Base-by-base conservation (phyloP, 2,888 invertebrate genomes). In the Timandra comae region DNA sequence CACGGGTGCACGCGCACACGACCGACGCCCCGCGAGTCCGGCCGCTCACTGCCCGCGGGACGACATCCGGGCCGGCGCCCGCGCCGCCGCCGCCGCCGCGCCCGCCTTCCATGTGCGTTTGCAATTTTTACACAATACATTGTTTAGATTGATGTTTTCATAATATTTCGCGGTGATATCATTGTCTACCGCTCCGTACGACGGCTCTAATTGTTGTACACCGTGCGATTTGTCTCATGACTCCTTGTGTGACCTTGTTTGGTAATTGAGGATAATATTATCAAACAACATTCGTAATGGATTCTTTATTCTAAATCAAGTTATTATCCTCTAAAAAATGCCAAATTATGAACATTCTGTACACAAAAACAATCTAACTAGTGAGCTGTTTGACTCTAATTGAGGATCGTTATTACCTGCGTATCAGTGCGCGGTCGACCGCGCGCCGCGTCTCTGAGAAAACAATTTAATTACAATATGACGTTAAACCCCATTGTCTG, bases 61-160 rank as follows among this genome's bases (percentile, higher is more conserved):
- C 16, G 4, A 3, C 16, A 16, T 16, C 62, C 62, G 68, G 66
- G 71, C 67, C 13, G 23, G 30, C 32, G 35, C 23, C 19, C 32
- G 20, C 39, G 35, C 27, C 35, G 35, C 32, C 35, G 35, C 24
- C 32, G 35, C 35, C 68, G 46, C 73, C 73, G 28, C 50, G 68
- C 27, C 72, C 65, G 40, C 68, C 70, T 23, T 56, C 63, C 49
- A 52, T 72, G 29, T 68, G 77, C 55, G 85, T 80, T 16, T 16
- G 4, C 3, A 3, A 16, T 16, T 16, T 16, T 16, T 16, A 16
- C 6, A 28, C 27, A 20, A 5, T 8, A 12, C 9, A 10, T 10
- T 24, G 10, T 24, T 9, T 24, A 10, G 9, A 24, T 24, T 10
- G 8, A 10, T 24, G 24, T 24, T 24, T 24, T 9, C 24, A 9